Evolutionary conservation across 2,888 invertebrate genomes (phyloP).

Genomic region (Drosophila buzzatii): DNA sequence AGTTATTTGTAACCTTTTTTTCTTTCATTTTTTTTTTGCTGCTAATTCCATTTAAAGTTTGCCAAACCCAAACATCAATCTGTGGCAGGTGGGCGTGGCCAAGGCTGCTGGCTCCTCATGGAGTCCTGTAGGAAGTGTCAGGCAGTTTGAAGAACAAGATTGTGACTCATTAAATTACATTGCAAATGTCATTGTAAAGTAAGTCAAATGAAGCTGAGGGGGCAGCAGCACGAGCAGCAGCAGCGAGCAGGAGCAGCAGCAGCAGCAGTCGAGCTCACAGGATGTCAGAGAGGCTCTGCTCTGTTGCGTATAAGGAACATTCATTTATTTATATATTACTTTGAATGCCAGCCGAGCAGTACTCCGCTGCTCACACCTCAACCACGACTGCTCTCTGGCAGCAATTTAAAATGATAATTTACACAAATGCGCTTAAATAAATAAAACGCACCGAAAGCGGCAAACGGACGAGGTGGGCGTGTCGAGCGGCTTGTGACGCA

Average conservation of each 20-base stretch:
- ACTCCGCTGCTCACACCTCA: background rate
- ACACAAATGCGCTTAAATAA: slow-evolving; percentile 83
- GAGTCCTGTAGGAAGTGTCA: slow-evolving; percentile 69
- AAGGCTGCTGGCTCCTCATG: background rate
- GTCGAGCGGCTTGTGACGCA: slow-evolving; percentile 37
- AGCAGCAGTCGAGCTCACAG: slow-evolving; percentile 8
- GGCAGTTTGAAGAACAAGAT: slow-evolving; percentile 78
- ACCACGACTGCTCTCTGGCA: slow-evolving; percentile 47
- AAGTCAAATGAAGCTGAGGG: slow-evolving; percentile 62
- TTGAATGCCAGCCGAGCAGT: slow-evolving; percentile 28
- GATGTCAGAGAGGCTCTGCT: slow-evolving; percentile 30
- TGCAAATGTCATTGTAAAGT: slow-evolving; percentile 82
- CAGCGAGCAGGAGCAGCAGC: background rate
- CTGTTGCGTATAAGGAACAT: slow-evolving; percentile 69
- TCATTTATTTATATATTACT: slow-evolving; percentile 81
- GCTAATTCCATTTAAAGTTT: slow-evolving; percentile 73
- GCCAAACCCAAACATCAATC: slow-evolving; percentile 73
- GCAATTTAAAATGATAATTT: slow-evolving; percentile 84
- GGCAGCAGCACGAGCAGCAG: background rate
- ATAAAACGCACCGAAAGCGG: slow-evolving; percentile 74
- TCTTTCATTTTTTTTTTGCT: too few relatives aligned
- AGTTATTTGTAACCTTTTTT: slow-evolving; percentile 60
- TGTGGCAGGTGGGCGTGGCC: slow-evolving; percentile 42
- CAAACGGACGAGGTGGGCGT: slow-evolving; percentile 7
- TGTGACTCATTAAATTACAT: slow-evolving; percentile 82